These are phyloP conservation scores for Hypomecis atomaria DNA, from an alignment of 2,888 invertebrate species.

Conservation along the genomic window DNA sequence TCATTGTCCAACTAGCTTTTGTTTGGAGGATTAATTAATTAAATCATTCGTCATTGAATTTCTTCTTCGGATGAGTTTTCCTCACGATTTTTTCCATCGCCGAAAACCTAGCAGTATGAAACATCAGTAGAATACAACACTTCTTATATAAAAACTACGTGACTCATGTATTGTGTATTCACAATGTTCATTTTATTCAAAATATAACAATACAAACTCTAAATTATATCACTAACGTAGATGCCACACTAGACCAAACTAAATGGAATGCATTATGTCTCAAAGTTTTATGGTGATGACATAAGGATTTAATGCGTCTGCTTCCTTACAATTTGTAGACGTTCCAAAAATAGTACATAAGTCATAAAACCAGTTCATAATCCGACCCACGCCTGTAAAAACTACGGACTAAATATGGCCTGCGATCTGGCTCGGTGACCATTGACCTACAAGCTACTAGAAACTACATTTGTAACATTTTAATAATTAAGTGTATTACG, in stretches of 20 bases:
- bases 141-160: too few species aligned
- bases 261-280: not conserved
- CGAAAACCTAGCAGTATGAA: too few species aligned
- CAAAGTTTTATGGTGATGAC: conserved; percentile 1
- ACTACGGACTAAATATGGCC: conserved; percentile 16
- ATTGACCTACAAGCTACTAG: conserved; percentile 5
- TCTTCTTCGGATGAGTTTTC: too few species aligned
- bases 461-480: not conserved
- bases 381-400: conserved; percentile 17
- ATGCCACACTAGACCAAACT: not conserved
- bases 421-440: conserved; percentile 9
- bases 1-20: too few species aligned
- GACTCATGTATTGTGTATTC: too few species aligned
- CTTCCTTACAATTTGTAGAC: conserved; percentile 9
- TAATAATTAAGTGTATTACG: too few species aligned
- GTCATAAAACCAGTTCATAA: conserved; percentile 21
- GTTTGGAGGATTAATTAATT: too few species aligned
- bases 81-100: too few species aligned
- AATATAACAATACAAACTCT: not conserved
- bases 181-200: too few species aligned
- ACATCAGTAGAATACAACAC: too few species aligned
- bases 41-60: too few species aligned
- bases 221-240: not conserved
- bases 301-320: conserved; percentile 13
- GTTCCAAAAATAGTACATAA: conserved; percentile 17